phyloP scores from a whole-genome alignment of 2,888 invertebrate genomes.

The Tipula vernalis region DNA sequence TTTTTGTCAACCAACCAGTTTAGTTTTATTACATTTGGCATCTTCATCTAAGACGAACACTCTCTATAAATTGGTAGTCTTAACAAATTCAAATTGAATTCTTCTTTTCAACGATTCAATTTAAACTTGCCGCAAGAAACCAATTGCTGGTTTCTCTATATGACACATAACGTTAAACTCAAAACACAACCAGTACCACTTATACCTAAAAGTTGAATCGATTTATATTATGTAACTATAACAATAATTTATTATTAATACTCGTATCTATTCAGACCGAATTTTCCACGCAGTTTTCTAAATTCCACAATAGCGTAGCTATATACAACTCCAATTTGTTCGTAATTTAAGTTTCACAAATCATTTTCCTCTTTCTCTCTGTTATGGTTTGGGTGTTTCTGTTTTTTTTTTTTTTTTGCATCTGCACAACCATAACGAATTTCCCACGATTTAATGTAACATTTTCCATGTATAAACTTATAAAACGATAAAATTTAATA shows the following conservation, averaged over 20 bases:
- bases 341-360: background rate
- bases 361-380: background rate
- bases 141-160: too few species aligned
- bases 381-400: background rate
- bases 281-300: background rate
- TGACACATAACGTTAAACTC: too few species aligned
- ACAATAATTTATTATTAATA: background rate
- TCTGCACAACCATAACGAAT: conserved; percentile 14
- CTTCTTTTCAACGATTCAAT: too few species aligned
- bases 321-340: background rate
- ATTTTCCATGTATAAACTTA: background rate
- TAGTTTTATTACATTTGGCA: too few species aligned
- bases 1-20: too few species aligned
- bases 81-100: too few species aligned
- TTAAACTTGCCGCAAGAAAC: too few species aligned
- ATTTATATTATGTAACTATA: background rate
- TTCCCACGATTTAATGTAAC: conserved; percentile 12
- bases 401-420: background rate
- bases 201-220: too few species aligned
- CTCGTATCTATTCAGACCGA: background rate
- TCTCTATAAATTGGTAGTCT: too few species aligned
- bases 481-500: background rate
- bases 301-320: background rate
- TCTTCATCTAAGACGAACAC: too few species aligned
- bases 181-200: too few species aligned